These are phyloP conservation scores for silkworm (Bombyx mori) DNA, from an alignment of 1,140 invertebrate genomes.

Conservation along the genomic window ASM3026992v2 NC_085107.1:7104001-7104500, in stretches of 20 bases:
- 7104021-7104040: neutral
- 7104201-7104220: slow-evolving; percentile 67
- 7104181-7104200: slow-evolving; percentile 57
- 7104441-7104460: slow-evolving; percentile 22
- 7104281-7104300: slow-evolving; percentile 69
- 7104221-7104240: slow-evolving; percentile 69
- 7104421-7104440: slow-evolving; percentile 22
- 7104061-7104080: slow-evolving; percentile 4
- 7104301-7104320: slow-evolving; percentile 56
- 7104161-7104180: slow-evolving; percentile 45
- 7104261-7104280: slow-evolving; percentile 61
- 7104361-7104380: slow-evolving; percentile 15
- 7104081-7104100: slow-evolving; percentile 4
- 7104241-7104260: slow-evolving; percentile 62
- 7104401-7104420: slow-evolving; percentile 10
- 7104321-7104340: slow-evolving; percentile 37
- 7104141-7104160: slow-evolving; percentile 16
- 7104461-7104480: neutral
- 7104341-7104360: slow-evolving; percentile 41
- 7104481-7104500: no score
- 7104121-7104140: slow-evolving; percentile 4
- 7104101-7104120: slow-evolving; percentile 8
- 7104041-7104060: slow-evolving; percentile 1
- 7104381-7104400: slow-evolving; percentile 7
- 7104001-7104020: no score